These are phyloP conservation scores for Perizoma affinitatum DNA, from an alignment of 2,888 invertebrate genomes.

Conservation along the genomic window DNA sequence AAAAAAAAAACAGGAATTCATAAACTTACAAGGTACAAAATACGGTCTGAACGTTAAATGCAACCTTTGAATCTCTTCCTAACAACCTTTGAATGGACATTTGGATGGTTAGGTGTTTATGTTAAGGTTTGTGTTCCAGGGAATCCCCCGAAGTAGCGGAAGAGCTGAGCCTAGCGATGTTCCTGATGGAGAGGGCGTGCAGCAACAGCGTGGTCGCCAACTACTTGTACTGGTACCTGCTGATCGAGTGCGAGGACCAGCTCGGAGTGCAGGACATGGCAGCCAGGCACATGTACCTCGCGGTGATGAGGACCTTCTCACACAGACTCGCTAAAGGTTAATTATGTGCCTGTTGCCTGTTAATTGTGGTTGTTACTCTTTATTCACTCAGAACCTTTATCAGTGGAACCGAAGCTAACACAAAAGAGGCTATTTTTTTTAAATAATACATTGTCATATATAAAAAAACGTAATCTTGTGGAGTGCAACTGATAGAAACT, in stretches of 20 bases:
- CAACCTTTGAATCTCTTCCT: too few relatives aligned
- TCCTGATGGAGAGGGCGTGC: slow-evolving; percentile 95
- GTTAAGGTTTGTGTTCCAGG: slow-evolving; percentile 26
- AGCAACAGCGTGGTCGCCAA: slow-evolving; percentile 95
- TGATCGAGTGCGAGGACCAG: slow-evolving; percentile 97
- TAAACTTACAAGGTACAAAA: too few relatives aligned
- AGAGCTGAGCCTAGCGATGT: slow-evolving; percentile 91
- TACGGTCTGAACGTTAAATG: too few relatives aligned
- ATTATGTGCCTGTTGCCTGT: too few relatives aligned
- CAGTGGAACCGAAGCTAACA: too few relatives aligned
- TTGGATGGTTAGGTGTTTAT: not conserved
- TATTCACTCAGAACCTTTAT: too few relatives aligned
- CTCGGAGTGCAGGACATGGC: slow-evolving; percentile 88
- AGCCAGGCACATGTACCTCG: slow-evolving; percentile 93
- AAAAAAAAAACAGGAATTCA: too few relatives aligned
- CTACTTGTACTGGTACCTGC: slow-evolving; percentile 98
- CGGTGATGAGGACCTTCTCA: slow-evolving; percentile 94
- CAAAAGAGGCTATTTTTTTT: too few relatives aligned
- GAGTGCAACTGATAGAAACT: too few relatives aligned
- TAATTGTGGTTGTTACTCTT: too few relatives aligned
- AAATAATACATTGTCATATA: too few relatives aligned
- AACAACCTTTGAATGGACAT: not conserved
- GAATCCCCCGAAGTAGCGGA: slow-evolving; percentile 46
- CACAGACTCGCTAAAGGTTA: slow-evolving; percentile 87
- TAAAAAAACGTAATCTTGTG: too few relatives aligned